Evolutionary conservation across 2,888 invertebrate genomes (phyloP), one percentile per base, ranked within the genome.

Genomic region (Diogma glabrata): DNA sequence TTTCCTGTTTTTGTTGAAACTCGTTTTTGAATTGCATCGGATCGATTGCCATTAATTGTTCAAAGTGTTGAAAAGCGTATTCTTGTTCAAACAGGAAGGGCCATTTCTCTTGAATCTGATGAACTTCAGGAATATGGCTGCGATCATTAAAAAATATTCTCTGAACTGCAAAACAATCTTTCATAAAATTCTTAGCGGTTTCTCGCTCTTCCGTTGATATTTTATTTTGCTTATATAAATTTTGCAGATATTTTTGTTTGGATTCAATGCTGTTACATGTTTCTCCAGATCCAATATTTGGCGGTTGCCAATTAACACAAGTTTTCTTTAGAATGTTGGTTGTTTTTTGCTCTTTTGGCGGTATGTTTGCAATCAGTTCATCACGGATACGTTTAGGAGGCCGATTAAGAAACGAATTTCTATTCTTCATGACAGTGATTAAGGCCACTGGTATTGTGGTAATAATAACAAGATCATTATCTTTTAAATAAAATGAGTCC

Each of bases 361-460:
- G 36, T 36, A 28, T n/a, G n/a, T 28, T 28, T 28, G 28, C 28
- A 28, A 28, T 28, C n/a, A 28, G 3, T n/a, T 28, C 12, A 14
- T 7, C 33, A 33, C 33, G 33, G 16, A 33, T 12, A 33, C 8
- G 33, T 7, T 33, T 33, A 33, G 33, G 33, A 16, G 33, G 33
- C 33, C 33, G 33, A 33, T 33, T 33, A 33, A 33, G 4, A 33
- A 33, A 3, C 12, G 33, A 33, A 33, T 33, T 33, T 33, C 4
- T 33, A 33, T 33, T 33, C 16, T 33, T 33, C 33, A 33, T 33
- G 33, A 33, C 16, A 33, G 33, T 33, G n/a, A 33, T 33, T 33
- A 33, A 4, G 33, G 10, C 4, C 33, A 10, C 33, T 33, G 33
- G 33, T 33, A 33, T 28, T 28, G 3, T 28, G n/a, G 28, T 28